Conservation (phyloP, 2,888 invertebrate species). For the Clepsis dumicolana region DNA sequence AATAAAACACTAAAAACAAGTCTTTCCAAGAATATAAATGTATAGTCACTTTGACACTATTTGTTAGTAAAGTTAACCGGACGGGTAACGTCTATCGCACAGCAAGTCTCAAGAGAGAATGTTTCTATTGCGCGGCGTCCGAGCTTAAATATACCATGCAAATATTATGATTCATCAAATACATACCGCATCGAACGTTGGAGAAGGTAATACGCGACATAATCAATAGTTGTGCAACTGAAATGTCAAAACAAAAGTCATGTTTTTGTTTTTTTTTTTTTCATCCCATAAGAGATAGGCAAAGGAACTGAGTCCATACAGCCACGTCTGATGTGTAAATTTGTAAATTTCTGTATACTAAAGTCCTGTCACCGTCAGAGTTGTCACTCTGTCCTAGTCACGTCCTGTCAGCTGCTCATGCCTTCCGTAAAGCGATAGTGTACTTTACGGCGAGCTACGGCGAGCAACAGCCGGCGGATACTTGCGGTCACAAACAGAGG, state of each 20-base stretch:
- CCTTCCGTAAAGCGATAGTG: too few relatives aligned
- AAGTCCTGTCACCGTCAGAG: too few relatives aligned
- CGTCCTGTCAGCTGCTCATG: too few relatives aligned
- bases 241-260: conserved; percentile 57
- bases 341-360: too few relatives aligned
- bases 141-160: conserved; percentile 57
- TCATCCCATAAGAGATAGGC: too few relatives aligned
- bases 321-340: too few relatives aligned
- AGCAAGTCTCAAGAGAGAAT: conserved; percentile 53
- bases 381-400: too few relatives aligned
- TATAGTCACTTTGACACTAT: conserved; percentile 43
- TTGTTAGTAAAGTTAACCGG: not conserved
- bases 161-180: conserved; percentile 65
- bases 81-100: conserved; percentile 44
- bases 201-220: conserved; percentile 55
- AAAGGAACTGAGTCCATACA: too few relatives aligned
- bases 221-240: conserved; percentile 41
- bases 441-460: too few relatives aligned
- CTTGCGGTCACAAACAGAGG: too few relatives aligned
- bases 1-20: conserved; percentile 23
- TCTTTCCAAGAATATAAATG: conserved; percentile 26
- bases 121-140: conserved; percentile 51
- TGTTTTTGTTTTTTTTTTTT: conserved; percentile 34
- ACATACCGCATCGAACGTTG: conserved; percentile 54
- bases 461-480: too few relatives aligned